Percentiles rank a stretch among this genome's conserved stretches.
Evolutionary conservation across 1,140 invertebrate species (phyloP).

Genomic region (Drosophila albomicans): DNA sequence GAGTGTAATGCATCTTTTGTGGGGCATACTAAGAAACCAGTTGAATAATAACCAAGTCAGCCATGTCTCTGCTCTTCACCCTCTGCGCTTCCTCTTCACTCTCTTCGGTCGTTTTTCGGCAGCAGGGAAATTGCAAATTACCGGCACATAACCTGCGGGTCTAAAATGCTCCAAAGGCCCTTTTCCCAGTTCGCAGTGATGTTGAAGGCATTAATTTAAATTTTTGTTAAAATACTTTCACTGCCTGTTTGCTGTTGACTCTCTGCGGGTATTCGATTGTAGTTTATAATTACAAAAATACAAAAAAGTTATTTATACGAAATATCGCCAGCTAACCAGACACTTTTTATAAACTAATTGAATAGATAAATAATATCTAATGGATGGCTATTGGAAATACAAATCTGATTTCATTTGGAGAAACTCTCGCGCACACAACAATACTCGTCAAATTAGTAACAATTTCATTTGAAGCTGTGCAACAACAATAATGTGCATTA

Average conservation of each 20-base stretch:
- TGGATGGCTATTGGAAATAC: conserved; percentile 1
- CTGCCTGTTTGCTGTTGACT: conserved; percentile 60
- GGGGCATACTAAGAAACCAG: conserved; percentile 72
- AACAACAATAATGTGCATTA: conserved; percentile 48
- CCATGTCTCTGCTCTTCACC: conserved; percentile 28
- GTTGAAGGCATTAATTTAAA: conserved; percentile 67
- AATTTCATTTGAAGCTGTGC: conserved; percentile 60
- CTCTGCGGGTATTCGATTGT: conserved; percentile 45
- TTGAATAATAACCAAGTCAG: conserved; percentile 72
- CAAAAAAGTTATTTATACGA: conserved; percentile 36
- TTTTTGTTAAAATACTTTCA: conserved; percentile 68
- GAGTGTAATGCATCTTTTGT: conserved; percentile 40
- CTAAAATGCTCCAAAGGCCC: conserved; percentile 39
- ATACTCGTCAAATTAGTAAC: conserved; percentile 55
- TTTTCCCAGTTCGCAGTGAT: conserved; percentile 22
- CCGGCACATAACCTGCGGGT: conserved; percentile 71
- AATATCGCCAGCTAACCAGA: conserved; percentile 14
- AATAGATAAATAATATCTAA: conserved; percentile 6
- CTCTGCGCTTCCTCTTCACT: too few relatives aligned
- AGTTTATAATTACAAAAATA: conserved; percentile 57
- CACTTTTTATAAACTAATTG: conserved; percentile 26
- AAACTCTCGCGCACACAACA: background rate
- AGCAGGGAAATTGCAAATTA: conserved; percentile 77
- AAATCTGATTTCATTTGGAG: conserved; percentile 10
- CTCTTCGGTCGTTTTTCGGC: background rate